Evolutionary conservation across 2,113 vertebrate species (phyloP).

Genomic region (Heterocephalus glaber): DNA sequence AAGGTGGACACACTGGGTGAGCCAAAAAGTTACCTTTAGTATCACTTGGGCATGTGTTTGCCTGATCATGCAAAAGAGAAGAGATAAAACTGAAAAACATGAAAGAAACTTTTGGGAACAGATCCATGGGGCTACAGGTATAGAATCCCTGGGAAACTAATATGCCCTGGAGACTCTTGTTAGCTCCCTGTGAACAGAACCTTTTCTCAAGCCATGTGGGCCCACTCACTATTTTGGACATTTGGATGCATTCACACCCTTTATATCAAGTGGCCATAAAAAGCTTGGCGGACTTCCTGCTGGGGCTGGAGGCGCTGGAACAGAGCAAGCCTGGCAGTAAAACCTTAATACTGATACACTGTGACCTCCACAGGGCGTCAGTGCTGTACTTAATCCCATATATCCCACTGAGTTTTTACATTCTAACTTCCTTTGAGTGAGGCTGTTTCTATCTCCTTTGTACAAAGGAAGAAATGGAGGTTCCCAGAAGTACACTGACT

Average conservation of each 20-base stretch:
- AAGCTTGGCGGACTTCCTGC: not conserved
- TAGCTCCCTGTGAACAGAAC: not conserved
- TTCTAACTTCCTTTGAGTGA: not conserved
- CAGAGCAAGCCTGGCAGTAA: not conserved
- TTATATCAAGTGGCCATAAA: not conserved
- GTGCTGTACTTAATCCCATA: not conserved
- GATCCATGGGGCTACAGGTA: not conserved
- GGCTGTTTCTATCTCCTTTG: constrained; percentile 1
- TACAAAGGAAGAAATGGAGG: constrained; percentile 16
- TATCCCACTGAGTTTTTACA: not conserved
- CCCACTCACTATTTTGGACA: not conserved
- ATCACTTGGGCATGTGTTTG: not conserved
- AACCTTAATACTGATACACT: not conserved
- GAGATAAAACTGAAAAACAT: not conserved
- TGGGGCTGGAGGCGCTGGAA: not conserved
- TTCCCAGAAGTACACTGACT: not conserved
- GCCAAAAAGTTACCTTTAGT: not conserved
- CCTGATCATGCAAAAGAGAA: not conserved
- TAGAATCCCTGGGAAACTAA: not conserved
- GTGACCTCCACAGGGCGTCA: not conserved
- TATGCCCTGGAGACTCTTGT: not conserved
- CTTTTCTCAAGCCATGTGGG: not conserved
- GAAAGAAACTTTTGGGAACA: not conserved
- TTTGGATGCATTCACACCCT: not conserved
- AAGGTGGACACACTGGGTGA: not conserved